These are phyloP conservation scores for Macrotrachela quadricornifera DNA, from an alignment of 1,140 invertebrate genomes.

Conservation along the genomic window DNA sequence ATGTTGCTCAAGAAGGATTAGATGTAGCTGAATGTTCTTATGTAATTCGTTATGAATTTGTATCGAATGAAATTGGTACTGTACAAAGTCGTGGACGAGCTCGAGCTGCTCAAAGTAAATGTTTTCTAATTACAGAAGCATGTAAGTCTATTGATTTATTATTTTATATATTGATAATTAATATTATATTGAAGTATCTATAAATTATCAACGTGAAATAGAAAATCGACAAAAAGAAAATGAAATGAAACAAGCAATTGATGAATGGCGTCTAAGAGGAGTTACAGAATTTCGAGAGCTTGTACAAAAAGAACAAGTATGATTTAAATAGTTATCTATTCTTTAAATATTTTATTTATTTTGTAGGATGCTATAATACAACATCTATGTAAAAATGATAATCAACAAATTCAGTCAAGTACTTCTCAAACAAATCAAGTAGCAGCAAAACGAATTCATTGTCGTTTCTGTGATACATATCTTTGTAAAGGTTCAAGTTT, in stretches of 20 bases:
- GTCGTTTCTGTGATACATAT: neutral
- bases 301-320: no score
- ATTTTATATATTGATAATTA: no score
- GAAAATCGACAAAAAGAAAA: constrained; percentile 8
- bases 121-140: constrained; percentile 1
- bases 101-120: constrained; percentile 8
- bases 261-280: neutral
- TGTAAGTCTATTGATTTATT: neutral
- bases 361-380: neutral
- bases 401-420: neutral
- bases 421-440: neutral
- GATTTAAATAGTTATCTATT: neutral
- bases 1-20: constrained; percentile 10
- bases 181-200: neutral
- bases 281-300: no score
- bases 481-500: neutral
- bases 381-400: neutral
- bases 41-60: constrained; percentile 11
- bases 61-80: constrained; percentile 10
- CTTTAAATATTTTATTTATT: neutral
- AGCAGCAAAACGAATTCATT: neutral
- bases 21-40: constrained; percentile 10
- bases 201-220: constrained; percentile 4
- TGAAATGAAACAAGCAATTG: constrained; percentile 2
- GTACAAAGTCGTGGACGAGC: constrained; percentile 10